Base-by-base conservation (phyloP, 1,140 invertebrate genomes). In the Euwallacea fornicatus region DNA sequence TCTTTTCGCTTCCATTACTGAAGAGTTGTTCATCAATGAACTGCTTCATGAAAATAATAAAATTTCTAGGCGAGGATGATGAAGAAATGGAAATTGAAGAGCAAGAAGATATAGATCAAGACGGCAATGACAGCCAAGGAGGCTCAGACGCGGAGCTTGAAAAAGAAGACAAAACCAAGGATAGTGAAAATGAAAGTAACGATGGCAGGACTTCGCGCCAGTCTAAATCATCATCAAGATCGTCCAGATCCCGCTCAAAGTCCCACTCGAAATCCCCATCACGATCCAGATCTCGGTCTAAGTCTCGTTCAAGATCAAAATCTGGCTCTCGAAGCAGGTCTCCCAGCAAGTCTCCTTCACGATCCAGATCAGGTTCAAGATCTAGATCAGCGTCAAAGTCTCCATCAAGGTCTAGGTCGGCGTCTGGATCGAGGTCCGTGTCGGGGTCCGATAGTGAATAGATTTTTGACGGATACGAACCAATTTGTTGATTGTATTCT, bases 71-170 rank as follows among this genome's bases (percentile, higher is more conserved):
- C 73, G 89, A 93, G 78, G 91, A 92, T 53, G 89, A 89, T 42
- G 90, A 92, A 64, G 90, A 91, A 65, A 87, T 86, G n/a, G 83
- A 86, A 46, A 81, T 80, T 9, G 81, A 81, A 74, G 87, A 86
- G 85, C 74, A 88, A 53, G 84, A 85, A 55, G 84, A 87, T 72
- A 82, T 86, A 73, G 88, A 91, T 77, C 89, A 91, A 65, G 89
- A 90, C 56, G 83, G 83, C 10, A 83, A 85, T 41, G 83, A 84
- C 10, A 83, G 81, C 47, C 79, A 84, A 73, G 79, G 81, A 41
- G 75, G 73, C 47, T 73, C 71, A 55, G 69, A 83, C 72, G 76
- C 81, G 68, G 73, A 82, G 66, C 81, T 82, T 67, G 81, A 84
- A 33, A 82, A 82, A 78, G 80, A 82, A 71, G 68, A 77, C n/a